Evolutionary conservation across 2,888 invertebrate genomes (phyloP).

Genomic region (Phortica okadai): DNA sequence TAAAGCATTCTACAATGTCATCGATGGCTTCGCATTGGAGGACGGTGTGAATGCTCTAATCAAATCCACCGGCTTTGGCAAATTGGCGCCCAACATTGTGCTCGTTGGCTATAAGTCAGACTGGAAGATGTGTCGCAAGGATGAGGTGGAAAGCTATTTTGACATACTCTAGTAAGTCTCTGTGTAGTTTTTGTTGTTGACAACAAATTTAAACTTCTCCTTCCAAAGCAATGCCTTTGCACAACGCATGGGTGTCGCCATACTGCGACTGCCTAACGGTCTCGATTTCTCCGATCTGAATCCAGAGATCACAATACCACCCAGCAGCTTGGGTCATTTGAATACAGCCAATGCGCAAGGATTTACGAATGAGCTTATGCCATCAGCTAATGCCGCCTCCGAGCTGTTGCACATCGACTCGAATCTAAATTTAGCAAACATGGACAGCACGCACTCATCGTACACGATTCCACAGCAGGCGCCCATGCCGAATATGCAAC

Average conservation of each 20-base stretch:
- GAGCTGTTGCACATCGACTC: slow-evolving; percentile 83
- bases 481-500: slow-evolving; percentile 72
- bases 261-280: slow-evolving; percentile 90
- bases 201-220: not conserved
- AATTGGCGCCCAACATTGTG: slow-evolving; percentile 93
- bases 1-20: slow-evolving; percentile 90
- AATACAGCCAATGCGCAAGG: slow-evolving; percentile 69
- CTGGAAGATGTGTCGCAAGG: slow-evolving; percentile 86
- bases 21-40: slow-evolving; percentile 86
- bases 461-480: slow-evolving; percentile 68
- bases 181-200: not conserved
- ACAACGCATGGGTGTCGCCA: slow-evolving; percentile 91
- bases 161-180: slow-evolving; percentile 92
- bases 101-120: slow-evolving; percentile 96
- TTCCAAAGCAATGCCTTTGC: slow-evolving; percentile 90
- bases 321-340: slow-evolving; percentile 61
- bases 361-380: slow-evolving; percentile 67
- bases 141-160: slow-evolving; percentile 92
- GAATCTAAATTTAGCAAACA: slow-evolving; percentile 81
- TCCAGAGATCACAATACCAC: slow-evolving; percentile 61
- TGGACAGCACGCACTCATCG: slow-evolving; percentile 73
- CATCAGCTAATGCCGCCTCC: slow-evolving; percentile 69
- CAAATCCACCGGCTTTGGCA: slow-evolving; percentile 93
- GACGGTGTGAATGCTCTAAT: slow-evolving; percentile 88
- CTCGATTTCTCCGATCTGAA: slow-evolving; percentile 84